phyloP scores from a whole-genome alignment of 2,888 invertebrate genomes.

The Pseudolycoriella hygida region DNA sequence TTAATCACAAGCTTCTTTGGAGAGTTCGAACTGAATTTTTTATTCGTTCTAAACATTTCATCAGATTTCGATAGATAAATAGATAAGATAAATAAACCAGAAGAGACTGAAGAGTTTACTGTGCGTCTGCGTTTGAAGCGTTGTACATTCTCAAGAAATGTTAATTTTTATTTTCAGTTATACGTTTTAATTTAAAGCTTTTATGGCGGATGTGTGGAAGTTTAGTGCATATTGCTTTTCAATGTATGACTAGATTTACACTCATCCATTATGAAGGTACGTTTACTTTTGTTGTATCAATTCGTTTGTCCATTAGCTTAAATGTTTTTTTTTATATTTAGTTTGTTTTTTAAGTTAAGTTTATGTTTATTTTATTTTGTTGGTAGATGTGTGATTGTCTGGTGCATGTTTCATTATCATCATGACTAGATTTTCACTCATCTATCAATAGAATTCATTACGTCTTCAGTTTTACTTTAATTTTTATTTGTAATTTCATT shows the following conservation, averaged over 20 bases:
- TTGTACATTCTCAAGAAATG: too few relatives aligned
- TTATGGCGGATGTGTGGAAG: slow-evolving; percentile 22
- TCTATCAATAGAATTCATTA: slow-evolving; percentile 29
- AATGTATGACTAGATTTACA: slow-evolving; percentile 26
- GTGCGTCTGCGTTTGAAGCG: too few relatives aligned
- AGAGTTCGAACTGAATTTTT: too few relatives aligned
- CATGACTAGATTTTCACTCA: slow-evolving; percentile 53
- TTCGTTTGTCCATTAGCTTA: slow-evolving; percentile 9
- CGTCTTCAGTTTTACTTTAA: too few relatives aligned
- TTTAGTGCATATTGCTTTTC: slow-evolving; percentile 18
- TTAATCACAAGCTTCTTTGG: too few relatives aligned
- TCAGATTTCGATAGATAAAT: too few relatives aligned
- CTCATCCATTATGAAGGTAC: slow-evolving; percentile 18
- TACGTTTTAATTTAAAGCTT: slow-evolving; percentile 12
- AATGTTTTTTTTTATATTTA: slow-evolving; percentile 7
- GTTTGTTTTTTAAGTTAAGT: slow-evolving; percentile 7
- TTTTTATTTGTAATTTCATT: too few relatives aligned
- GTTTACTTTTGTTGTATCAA: neutral
- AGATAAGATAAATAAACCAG: too few relatives aligned
- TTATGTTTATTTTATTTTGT: slow-evolving; percentile 14
- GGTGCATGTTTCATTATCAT: slow-evolving; percentile 31
- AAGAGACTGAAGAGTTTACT: too few relatives aligned
- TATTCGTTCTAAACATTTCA: too few relatives aligned
- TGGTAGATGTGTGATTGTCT: slow-evolving; percentile 38
- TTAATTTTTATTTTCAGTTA: neutral